phyloP scores from a whole-genome alignment of 92 coral and sea anemone species.

The Parazoanthus atlanticus region DNA sequence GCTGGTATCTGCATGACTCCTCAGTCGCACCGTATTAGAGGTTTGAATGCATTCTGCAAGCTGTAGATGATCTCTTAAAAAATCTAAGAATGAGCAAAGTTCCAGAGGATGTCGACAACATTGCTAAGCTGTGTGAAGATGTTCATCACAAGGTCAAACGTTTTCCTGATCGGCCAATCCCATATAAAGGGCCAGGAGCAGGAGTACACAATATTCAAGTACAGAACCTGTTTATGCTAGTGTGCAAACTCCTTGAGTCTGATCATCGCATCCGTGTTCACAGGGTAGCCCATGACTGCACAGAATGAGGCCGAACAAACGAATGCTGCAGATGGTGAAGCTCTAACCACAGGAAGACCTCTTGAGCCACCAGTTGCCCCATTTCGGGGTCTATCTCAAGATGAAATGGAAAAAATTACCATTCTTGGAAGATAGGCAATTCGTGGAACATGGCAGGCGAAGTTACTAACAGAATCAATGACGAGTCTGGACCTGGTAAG shows the following conservation, averaged over 20 bases:
- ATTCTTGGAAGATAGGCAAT: too few species aligned
- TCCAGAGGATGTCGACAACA: constrained; percentile 10
- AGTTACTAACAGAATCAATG: too few species aligned
- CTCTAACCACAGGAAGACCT: too few species aligned
- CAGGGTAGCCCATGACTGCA: constrained; percentile 32
- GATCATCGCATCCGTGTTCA: constrained; percentile 29
- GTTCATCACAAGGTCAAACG: constrained; percentile 13
- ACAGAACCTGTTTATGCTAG: constrained; percentile 26
- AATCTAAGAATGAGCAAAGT: neutral
- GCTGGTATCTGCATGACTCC: too few species aligned
- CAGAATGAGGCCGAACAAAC: constrained; percentile 40
- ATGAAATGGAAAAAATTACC: too few species aligned
- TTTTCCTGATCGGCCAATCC: constrained; percentile 16
- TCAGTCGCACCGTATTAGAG: too few species aligned
- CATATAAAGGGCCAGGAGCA: constrained; percentile 44
- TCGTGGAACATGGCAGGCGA: too few species aligned
- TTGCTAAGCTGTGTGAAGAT: neutral
- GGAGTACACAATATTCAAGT: constrained; percentile 34
- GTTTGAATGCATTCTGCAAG: too few species aligned
- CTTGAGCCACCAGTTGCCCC: too few species aligned
- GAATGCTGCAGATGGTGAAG: neutral
- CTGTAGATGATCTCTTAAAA: neutral
- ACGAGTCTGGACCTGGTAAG: too few species aligned
- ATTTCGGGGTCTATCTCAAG: too few species aligned
- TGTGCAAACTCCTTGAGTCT: constrained; percentile 46